Base-by-base conservation (phyloP, 2,888 invertebrate genomes). In the Heliconius erato region DNA sequence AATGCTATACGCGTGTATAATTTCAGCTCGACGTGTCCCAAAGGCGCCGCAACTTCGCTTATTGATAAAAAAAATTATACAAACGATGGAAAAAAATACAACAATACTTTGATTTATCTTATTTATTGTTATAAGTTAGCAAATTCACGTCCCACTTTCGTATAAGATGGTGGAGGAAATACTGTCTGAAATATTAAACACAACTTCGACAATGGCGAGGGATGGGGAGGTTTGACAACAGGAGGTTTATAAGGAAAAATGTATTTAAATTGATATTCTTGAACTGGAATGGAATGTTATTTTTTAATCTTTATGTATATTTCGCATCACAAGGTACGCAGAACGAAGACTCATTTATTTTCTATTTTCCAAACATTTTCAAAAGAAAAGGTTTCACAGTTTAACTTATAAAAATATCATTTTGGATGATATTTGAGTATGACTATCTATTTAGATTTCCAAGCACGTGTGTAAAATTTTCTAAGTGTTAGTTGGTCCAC, bases 101-200 rank as follows among this genome's bases (percentile, higher is more conserved):
- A 67, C 49, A 78, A 44, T 78, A 78, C 44, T 40, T 28, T 67
- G 65, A 67, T 65, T 65, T 67, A 67, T 44, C 28, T 78, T 78
- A 67, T 78, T 78, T 78, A 78, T 67, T 78, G 67, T 78, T 28
- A 67, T 77, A 77, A 77, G 65, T 77, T 67, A 28, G 67, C 65
- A 44, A 67, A 67, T 67, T 77, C 63, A 16, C 26, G 65, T 77
- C 12, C 77, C 67, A 77, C 65, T 77, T 67, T 65, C 65, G 26
- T 11, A 6, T 44, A 40, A 77, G 63, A 11, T 28, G 65, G n/a
- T 40, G n/a, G 77, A 65, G 77, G 77, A 65, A 77, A 63, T 23
- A 76, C 26, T 3, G 35, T 40, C 16, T 16, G 65, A 44, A 77
- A 65, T 77, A 63, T 77, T 77, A 77, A 77, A 77, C 59, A n/a